Conservation (phyloP, 1,140 invertebrate species). For the Lasioglossum albipes region DNA sequence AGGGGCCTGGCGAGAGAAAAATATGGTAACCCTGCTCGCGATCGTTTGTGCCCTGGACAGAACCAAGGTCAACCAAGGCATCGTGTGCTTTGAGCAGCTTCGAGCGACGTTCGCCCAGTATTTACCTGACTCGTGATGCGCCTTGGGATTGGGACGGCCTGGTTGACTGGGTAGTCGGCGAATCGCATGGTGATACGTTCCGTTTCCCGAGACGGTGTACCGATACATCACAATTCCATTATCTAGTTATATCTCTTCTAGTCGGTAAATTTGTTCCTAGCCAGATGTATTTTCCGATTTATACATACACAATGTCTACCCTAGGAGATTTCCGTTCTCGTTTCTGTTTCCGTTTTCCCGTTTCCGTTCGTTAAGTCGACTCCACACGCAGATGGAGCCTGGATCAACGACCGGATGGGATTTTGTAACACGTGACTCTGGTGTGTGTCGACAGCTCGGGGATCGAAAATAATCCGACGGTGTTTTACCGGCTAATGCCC, state of each 20-base stretch:
- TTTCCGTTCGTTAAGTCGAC: slow-evolving; percentile 63
- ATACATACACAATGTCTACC: slow-evolving; percentile 43
- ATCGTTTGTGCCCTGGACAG: too few relatives aligned
- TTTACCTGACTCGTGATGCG: too few relatives aligned
- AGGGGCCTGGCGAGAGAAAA: too few relatives aligned
- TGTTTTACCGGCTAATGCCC: slow-evolving; percentile 96
- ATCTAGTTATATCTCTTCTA: slow-evolving; percentile 16
- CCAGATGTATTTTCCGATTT: slow-evolving; percentile 40
- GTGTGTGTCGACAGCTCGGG: slow-evolving; percentile 88
- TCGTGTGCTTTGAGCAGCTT: too few relatives aligned
- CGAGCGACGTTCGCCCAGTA: too few relatives aligned
- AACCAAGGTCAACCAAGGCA: too few relatives aligned
- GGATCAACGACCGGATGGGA: neutral
- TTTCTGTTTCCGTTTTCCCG: slow-evolving; percentile 73
- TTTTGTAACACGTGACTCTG: slow-evolving; percentile 51
- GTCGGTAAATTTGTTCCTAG: slow-evolving; percentile 31
- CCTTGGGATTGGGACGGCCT: too few relatives aligned
- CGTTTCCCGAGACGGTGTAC: slow-evolving; percentile 55
- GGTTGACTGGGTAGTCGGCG: slow-evolving; percentile 29
- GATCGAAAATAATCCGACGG: slow-evolving; percentile 96
- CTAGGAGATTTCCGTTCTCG: slow-evolving; percentile 74
- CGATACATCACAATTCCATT: neutral
- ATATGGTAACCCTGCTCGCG: too few relatives aligned
- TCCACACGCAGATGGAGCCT: slow-evolving; percentile 37
- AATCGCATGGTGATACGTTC: slow-evolving; percentile 73